Percentiles rank a stretch among this genome's conserved stretches.
These are phyloP conservation scores for Tachina grossa DNA, from an alignment of 2,888 invertebrate species.

Conservation along the genomic window DNA sequence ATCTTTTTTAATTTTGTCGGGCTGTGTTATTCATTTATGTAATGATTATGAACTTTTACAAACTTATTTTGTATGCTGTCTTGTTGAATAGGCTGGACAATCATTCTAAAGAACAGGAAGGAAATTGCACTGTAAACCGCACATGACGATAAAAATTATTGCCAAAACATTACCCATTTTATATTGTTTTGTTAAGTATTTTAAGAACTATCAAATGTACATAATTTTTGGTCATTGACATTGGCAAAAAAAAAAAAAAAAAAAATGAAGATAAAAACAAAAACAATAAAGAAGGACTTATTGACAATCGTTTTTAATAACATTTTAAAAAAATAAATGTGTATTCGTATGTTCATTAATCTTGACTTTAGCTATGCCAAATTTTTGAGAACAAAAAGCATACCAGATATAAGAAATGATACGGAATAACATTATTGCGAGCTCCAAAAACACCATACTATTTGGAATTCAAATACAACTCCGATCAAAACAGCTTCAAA, in stretches of 20 bases:
- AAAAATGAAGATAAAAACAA: constrained; percentile 60
- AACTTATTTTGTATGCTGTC: neutral
- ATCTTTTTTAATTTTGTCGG: too few relatives aligned
- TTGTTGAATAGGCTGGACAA: neutral
- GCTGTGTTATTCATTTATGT: too few relatives aligned
- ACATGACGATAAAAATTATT: constrained; percentile 16
- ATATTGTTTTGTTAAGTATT: neutral
- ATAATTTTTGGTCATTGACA: constrained; percentile 77
- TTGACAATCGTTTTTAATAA: neutral
- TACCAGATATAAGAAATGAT: too few relatives aligned
- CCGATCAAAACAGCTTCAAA: too few relatives aligned
- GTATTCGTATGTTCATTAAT: too few relatives aligned
- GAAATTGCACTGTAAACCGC: constrained; percentile 2
- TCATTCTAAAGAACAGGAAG: constrained; percentile 6
- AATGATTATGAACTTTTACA: neutral
- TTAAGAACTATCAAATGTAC: constrained; percentile 16
- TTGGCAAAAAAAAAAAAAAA: constrained; percentile 65
- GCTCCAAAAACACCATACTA: too few relatives aligned
- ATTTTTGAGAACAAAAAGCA: too few relatives aligned
- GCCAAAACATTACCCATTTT: constrained; percentile 29
- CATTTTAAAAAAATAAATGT: neutral
- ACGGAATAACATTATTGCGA: too few relatives aligned
- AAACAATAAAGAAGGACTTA: constrained; percentile 1
- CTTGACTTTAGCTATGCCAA: too few relatives aligned
- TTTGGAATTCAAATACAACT: too few relatives aligned